These are phyloP conservation scores for Flexamia atlantica DNA, from an alignment of 2,888 invertebrate genomes.

Conservation along the genomic window DNA sequence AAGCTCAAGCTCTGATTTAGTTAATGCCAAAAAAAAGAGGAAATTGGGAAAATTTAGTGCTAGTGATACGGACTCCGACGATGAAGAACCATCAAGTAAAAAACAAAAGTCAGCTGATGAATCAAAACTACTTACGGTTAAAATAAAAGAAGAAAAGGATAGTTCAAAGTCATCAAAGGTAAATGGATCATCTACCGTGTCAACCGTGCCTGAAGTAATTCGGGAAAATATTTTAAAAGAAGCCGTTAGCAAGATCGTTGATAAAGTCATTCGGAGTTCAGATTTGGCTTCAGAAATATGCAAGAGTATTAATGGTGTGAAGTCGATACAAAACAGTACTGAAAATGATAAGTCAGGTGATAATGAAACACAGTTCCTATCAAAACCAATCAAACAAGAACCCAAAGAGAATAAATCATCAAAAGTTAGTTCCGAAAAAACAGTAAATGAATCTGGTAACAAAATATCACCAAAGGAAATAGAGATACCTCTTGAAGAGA, in stretches of 20 bases:
- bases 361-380: not conserved
- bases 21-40: constrained; percentile 50
- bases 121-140: not conserved
- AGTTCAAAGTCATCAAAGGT: not conserved
- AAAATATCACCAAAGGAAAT: not conserved
- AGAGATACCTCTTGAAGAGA: not conserved
- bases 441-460: not conserved
- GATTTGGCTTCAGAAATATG: constrained; percentile 45
- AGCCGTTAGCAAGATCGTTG: constrained; percentile 47
- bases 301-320: constrained; percentile 28
- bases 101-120: constrained; percentile 28
- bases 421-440: not conserved
- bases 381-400: constrained; percentile 22
- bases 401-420: constrained; percentile 3
- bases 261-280: constrained; percentile 38
- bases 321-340: not conserved
- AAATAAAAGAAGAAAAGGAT: constrained; percentile 53
- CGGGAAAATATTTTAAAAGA: constrained; percentile 74
- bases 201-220: constrained; percentile 75
- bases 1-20: constrained; percentile 73
- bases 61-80: constrained; percentile 73
- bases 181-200: not conserved
- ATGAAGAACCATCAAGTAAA: constrained; percentile 4
- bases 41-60: constrained; percentile 55
- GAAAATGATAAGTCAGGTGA: not conserved